Conservation (phyloP, 1,140 invertebrate genomes). For the Hyphantria cunea region DNA sequence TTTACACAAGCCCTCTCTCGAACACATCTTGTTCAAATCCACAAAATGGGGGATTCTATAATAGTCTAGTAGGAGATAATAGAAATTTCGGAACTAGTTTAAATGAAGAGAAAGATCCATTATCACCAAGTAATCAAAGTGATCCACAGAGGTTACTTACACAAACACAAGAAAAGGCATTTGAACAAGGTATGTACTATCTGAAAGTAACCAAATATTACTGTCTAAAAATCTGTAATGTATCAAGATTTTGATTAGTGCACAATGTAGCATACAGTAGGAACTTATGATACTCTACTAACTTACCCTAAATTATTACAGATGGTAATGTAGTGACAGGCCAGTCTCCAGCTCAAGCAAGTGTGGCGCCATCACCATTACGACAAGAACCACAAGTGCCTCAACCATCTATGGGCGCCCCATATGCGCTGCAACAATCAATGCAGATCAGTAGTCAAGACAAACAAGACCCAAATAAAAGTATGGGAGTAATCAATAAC, state of each 20-base stretch:
- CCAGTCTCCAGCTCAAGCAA: conserved; percentile 83
- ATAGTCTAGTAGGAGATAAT: conserved; percentile 66
- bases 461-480: conserved; percentile 68
- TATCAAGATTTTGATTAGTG: too few relatives aligned
- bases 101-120: conserved; percentile 80
- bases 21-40: conserved; percentile 74
- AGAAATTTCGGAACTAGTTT: conserved; percentile 66
- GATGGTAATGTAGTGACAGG: conserved; percentile 74
- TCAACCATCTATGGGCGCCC: conserved; percentile 79
- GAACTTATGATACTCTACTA: too few relatives aligned
- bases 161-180: conserved; percentile 65
- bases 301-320: conserved; percentile 33
- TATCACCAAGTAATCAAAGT: conserved; percentile 78
- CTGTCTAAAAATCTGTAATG: background rate
- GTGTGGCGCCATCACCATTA: conserved; percentile 80
- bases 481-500: conserved; percentile 65
- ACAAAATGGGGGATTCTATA: conserved; percentile 81
- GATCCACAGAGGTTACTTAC: conserved; percentile 78
- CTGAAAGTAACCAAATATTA: background rate
- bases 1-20: conserved; percentile 63
- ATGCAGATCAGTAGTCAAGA: conserved; percentile 51
- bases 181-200: conserved; percentile 63
- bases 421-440: conserved; percentile 62
- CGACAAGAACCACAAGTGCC: conserved; percentile 75
- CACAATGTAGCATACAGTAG: too few relatives aligned